Evolutionary conservation across 2,888 invertebrate genomes (phyloP), one percentile per base, ranked within the genome.

Genomic region (Diadegma fenestrale): DNA sequence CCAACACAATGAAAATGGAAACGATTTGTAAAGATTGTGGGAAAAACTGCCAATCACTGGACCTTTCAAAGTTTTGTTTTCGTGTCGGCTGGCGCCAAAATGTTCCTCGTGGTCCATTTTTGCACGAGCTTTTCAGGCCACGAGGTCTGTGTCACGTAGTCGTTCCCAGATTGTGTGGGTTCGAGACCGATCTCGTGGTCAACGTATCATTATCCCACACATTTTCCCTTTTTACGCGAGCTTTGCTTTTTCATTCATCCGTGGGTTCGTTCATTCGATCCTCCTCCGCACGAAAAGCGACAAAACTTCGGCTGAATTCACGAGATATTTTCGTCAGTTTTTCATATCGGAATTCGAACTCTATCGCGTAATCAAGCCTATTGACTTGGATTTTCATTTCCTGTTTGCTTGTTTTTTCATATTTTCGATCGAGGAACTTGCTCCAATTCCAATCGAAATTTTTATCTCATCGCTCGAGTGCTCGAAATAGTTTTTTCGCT

Each of bases 61-160:
- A 41, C 10, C 1, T 26, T n/a, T 22, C 14, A 41, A 17, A 2
- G n/a, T 45, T 19, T n/a, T 22, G 14, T 37, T 66, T 17, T 54
- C 54, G 33, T 30, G 17, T 58, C 41, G 63, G 61, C 73, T 26
- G 37, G 75, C 51, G 80, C 17, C 30, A 54, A 54, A 82, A 73
- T 41, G 82, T 80, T 22, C 75, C 58, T 72, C 78, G 71, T 72
- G 79, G 37, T 41, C 8, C 26, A 63, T 48, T 43, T 51, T 68
- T 61, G 41, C 26, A n/a, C 66, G 72, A 51, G 82, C 51, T 80
- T 83, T 87, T 85, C 82, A 77, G 86, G 78, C 82, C 80, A 85
- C 82, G 80, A 66, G 85, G 78, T 83, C 2, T 64, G 4, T 48
- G 73, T 58, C 82, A 64, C 68, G 81, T 68, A 72, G 54, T 30